Evolutionary conservation across 2,797 vertebrate genomes (phyloP).

Genomic region (Gallinago nigripennis): DNA sequence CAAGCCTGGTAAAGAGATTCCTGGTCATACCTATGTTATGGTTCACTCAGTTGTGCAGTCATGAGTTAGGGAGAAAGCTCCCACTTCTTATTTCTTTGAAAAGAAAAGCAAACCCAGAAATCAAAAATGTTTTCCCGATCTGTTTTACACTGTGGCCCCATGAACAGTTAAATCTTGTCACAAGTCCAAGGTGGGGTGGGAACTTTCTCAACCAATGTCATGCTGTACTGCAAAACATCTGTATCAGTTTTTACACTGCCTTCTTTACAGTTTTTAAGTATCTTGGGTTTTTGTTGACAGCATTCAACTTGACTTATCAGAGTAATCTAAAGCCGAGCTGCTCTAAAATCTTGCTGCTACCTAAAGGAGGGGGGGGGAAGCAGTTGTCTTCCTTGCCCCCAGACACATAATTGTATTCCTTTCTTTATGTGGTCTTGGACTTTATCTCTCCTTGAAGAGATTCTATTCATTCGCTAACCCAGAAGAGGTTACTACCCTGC

Average conservation of each 20-base stretch:
- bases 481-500: neutral
- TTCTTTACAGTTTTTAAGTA: neutral
- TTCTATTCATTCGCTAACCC: neutral
- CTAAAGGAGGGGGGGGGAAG: neutral
- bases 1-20: neutral
- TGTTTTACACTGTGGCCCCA: neutral
- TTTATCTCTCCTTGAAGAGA: neutral
- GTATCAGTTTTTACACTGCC: neutral
- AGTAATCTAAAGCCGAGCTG: neutral
- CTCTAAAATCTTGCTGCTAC: neutral
- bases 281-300: neutral
- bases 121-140: neutral
- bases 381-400: neutral
- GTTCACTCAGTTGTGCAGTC: neutral
- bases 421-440: neutral
- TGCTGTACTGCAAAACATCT: neutral
- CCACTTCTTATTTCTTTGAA: neutral
- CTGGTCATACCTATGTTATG: rapidly evolving
- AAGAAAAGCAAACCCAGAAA: neutral
- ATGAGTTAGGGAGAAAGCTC: rapidly evolving
- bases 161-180: neutral
- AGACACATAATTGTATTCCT: neutral
- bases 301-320: neutral
- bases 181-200: neutral
- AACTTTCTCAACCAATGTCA: neutral